Base-by-base conservation (phyloP, 1,140 invertebrate species). In the Lanistes nyassanus region DNA sequence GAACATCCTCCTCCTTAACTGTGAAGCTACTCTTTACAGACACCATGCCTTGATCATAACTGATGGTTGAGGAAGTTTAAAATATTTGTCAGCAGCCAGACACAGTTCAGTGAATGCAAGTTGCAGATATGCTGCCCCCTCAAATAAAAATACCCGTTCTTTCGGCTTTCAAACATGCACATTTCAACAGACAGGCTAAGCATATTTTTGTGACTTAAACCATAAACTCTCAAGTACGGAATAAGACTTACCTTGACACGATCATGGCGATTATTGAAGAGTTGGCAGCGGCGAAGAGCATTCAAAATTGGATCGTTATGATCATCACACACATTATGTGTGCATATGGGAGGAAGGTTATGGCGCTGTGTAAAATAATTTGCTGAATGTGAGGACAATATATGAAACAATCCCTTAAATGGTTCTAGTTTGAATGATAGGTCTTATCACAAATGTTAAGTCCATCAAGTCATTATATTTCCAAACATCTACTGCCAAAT, bases 301-400 rank as follows among this genome's bases (percentile, higher is more conserved):
- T 92, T 93, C 34, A 99, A 90, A 4, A 99, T 96, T 0, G 96
- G 97, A 77, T 92, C 91, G 74, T 83, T 87, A 91, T 93, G 94
- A 88, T 99, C 98, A 83, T 99, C 96, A 3, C 95, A 91, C 75
- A 99, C 94, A 90, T 99, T 99, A 84, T 99, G 98, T 0, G 98
- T 99, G 62, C 98, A 99, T 56, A 99, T 94, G 2, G 98, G 98
- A 3, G 98, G 98, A 66, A 99, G 89, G 7, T 93, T 93, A 79
- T 95, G 93, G 75, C 97, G 91, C 90, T 99, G 82, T 31, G 78
- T 80, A 62, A 29, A 23, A 71, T 19, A 53, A 26, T 60, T 55
- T 16, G 0, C 23, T 34, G 39, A 56, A 65, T 29, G 5, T 37
- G 37, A n/a, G 62, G 5, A 6, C 5, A 65, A 36, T 19, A 64